These are phyloP conservation scores for Mythimna impura DNA, from an alignment of 2,888 invertebrate species.

Conservation along the genomic window DNA sequence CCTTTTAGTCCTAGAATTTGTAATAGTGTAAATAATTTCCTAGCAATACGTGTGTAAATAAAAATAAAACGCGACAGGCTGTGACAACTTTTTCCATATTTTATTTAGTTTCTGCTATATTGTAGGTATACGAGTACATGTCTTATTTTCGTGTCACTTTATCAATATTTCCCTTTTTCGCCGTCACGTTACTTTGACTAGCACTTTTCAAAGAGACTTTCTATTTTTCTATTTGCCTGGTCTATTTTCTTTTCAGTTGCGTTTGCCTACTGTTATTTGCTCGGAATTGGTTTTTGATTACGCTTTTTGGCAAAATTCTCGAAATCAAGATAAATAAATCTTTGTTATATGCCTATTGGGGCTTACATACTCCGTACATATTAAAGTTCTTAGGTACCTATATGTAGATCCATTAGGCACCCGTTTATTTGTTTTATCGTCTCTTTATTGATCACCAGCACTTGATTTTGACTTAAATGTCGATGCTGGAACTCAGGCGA, in stretches of 20 bases:
- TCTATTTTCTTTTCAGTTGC: constrained; percentile 32
- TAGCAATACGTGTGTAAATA: no score
- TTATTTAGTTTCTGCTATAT: constrained; percentile 31
- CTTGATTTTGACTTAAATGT: neutral
- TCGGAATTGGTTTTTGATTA: constrained; percentile 31
- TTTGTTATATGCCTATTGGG: neutral
- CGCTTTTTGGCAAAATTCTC: constrained; percentile 21
- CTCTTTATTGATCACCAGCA: neutral
- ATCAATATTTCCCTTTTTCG: constrained; percentile 43
- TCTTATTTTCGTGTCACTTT: constrained; percentile 42
- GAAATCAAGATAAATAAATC: constrained; percentile 1
- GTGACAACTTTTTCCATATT: constrained; percentile 16
- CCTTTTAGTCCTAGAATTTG: neutral
- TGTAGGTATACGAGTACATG: constrained; percentile 4
- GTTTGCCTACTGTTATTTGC: constrained; percentile 43
- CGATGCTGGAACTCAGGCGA: no score
- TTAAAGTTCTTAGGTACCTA: neutral
- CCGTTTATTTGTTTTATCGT: neutral
- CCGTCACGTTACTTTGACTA: constrained; percentile 46
- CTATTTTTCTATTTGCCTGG: constrained; percentile 36
- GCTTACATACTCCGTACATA: neutral
- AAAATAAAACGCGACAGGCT: neutral
- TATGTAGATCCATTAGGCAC: neutral
- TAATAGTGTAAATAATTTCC: neutral
- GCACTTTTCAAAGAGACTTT: constrained; percentile 42